A percentile compares a stretch with the other conserved stretches of the same genome.
Evolutionary conservation across 2,888 invertebrate species (phyloP).

Genomic region (Lagria hirta): DNA sequence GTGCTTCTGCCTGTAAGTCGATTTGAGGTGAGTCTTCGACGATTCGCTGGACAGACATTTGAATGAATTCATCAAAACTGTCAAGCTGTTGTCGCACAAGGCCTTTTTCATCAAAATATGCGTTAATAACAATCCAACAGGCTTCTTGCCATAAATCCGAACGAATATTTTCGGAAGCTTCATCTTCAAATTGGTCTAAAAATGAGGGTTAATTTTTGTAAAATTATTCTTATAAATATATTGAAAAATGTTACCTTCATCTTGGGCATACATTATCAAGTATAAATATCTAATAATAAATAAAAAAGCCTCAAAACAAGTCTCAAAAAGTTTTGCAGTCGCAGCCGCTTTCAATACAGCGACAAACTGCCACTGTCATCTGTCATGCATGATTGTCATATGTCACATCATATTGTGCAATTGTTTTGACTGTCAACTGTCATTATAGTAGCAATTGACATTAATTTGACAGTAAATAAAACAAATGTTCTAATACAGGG

Average conservation of each 20-base stretch:
- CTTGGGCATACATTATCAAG: conserved; percentile 48
- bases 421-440: too few species aligned
- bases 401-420: too few species aligned
- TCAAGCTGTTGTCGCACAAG: conserved; percentile 98
- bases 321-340: too few species aligned
- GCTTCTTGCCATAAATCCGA: conserved; percentile 99
- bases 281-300: conserved; percentile 6
- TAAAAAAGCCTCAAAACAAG: too few species aligned
- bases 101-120: conserved; percentile 99
- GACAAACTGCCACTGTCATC: too few species aligned
- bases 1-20: conserved; percentile 96
- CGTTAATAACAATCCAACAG: conserved; percentile 99
- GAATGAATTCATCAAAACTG: conserved; percentile 99
- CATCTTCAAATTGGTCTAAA: conserved; percentile 69
- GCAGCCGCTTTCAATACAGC: too few species aligned
- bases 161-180: conserved; percentile 93
- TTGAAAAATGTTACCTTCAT: conserved; percentile 45
- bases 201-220: conserved; percentile 4
- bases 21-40: conserved; percentile 99
- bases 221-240: conserved; percentile 18
- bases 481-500: too few species aligned
- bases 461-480: too few species aligned
- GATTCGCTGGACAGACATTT: conserved; percentile 99
- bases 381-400: too few species aligned
- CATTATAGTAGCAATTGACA: too few species aligned